Evolutionary conservation across 2,113 vertebrate species (phyloP).

Genomic region (Neodon shergylaensis): DNA sequence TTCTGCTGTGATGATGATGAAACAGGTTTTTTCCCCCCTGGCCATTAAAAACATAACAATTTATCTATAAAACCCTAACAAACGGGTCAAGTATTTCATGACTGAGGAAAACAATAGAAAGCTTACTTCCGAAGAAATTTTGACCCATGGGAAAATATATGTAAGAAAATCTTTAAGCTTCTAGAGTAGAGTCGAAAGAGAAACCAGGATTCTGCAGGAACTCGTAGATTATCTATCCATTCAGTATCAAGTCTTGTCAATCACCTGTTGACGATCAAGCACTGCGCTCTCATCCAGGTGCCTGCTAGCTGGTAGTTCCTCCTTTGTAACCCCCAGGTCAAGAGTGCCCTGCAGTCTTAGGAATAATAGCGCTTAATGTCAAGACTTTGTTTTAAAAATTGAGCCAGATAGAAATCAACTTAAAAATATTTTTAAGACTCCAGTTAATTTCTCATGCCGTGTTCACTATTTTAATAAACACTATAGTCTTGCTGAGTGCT

Average conservation of each 20-base stretch:
- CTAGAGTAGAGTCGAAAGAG: not conserved
- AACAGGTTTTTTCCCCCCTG: not conserved
- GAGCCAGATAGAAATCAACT: not conserved
- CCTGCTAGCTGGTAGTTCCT: not conserved
- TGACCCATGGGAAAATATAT: not conserved
- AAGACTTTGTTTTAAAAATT: conserved; percentile 38
- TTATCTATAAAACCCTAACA: not conserved
- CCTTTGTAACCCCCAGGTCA: not conserved
- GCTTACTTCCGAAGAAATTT: not conserved
- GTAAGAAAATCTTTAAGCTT: not conserved
- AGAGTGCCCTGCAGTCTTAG: not conserved
- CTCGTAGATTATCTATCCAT: not conserved
- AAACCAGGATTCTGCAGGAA: not conserved
- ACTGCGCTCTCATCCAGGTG: not conserved
- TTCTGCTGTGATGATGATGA: not conserved
- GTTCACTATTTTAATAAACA: not conserved
- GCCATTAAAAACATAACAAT: not conserved
- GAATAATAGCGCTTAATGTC: not conserved
- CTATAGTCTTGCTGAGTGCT: not conserved
- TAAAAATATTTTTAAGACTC: not conserved
- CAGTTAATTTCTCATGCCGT: not conserved
- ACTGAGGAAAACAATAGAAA: not conserved
- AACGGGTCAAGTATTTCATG: not conserved
- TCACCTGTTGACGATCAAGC: not conserved
- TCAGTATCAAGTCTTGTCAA: not conserved